phyloP scores from a whole-genome alignment of 30 jellyfish, hydroid and myxozoan species.

The Chrysaora quinquecirrha region DNA sequence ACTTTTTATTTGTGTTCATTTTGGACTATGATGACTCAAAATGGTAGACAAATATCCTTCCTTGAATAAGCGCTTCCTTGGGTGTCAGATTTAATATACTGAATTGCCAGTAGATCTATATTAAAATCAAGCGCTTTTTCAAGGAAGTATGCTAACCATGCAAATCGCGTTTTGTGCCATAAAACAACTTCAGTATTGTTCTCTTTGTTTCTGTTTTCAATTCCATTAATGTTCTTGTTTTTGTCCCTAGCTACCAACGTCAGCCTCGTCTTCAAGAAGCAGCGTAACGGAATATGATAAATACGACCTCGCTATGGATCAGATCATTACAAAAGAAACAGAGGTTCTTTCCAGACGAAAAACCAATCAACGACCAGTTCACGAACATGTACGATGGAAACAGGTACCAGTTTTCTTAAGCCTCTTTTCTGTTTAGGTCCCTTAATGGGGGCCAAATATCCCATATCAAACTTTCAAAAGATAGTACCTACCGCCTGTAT shows the following conservation, averaged over 20 bases:
- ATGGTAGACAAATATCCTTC: not conserved
- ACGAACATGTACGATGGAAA: conserved; percentile 60
- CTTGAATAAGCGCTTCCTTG: not conserved
- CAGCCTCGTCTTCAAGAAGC: not conserved
- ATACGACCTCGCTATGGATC: conserved; percentile 46
- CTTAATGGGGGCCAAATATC: too few relatives aligned
- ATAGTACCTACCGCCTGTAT: not conserved
- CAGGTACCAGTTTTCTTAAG: conserved; percentile 5
- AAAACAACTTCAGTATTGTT: too few relatives aligned
- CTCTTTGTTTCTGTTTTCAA: not conserved
- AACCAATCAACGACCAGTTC: conserved; percentile 5
- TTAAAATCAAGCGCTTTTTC: not conserved
- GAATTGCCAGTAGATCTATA: not conserved
- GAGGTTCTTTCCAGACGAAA: conserved; percentile 8
- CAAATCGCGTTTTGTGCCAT: not conserved
- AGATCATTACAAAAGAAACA: conserved; percentile 1
- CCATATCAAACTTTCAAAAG: not conserved
- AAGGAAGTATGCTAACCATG: too few relatives aligned
- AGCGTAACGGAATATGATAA: conserved; percentile 5
- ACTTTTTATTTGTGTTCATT: not conserved
- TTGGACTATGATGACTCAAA: not conserved
- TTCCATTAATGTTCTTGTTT: not conserved
- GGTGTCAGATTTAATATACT: not conserved
- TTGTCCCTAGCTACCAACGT: not conserved
- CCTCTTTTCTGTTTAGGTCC: too few relatives aligned